Percentiles rank a stretch among this genome's conserved stretches.
Evolutionary conservation across 2,797 vertebrate species (phyloP).

Genomic region (Falco columbarius): DNA sequence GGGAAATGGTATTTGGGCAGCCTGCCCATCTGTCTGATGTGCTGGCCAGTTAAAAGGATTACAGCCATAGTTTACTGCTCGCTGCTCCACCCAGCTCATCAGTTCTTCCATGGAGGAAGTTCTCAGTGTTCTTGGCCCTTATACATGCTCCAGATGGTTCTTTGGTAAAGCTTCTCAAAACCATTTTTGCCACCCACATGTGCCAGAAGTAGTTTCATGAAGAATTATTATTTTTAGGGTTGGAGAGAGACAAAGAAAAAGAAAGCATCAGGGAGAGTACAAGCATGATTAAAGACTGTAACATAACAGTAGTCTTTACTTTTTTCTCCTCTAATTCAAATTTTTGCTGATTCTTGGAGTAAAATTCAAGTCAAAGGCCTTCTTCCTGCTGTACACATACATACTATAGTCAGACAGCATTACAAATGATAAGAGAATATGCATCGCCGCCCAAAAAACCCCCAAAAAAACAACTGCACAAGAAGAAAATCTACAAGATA

Average conservation of each 20-base stretch:
- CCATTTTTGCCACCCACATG: neutral
- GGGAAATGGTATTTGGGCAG: neutral
- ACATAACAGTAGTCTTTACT: neutral
- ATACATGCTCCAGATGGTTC: neutral
- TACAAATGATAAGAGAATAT: neutral
- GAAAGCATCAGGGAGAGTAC: neutral
- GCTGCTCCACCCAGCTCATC: neutral
- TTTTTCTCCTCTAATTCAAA: neutral
- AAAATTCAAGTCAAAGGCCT: neutral
- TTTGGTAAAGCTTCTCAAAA: slow-evolving; percentile 22
- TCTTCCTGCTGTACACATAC: neutral
- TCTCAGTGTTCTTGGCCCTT: slow-evolving; percentile 2
- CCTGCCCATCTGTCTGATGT: neutral
- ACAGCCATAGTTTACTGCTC: neutral
- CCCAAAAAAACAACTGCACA: neutral
- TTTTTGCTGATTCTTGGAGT: neutral
- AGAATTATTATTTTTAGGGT: neutral
- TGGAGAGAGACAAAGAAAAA: neutral
- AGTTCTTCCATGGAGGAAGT: neutral
- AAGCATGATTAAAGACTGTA: neutral
- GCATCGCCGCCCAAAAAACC: too few species aligned
- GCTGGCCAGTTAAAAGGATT: neutral
- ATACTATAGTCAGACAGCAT: neutral
- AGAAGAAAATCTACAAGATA: neutral
- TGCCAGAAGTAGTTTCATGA: neutral